A percentile compares a stretch with the other conserved stretches of the same genome.
Evolutionary conservation across 2,888 invertebrate genomes (phyloP).

Genomic region (Noctua comes): DNA sequence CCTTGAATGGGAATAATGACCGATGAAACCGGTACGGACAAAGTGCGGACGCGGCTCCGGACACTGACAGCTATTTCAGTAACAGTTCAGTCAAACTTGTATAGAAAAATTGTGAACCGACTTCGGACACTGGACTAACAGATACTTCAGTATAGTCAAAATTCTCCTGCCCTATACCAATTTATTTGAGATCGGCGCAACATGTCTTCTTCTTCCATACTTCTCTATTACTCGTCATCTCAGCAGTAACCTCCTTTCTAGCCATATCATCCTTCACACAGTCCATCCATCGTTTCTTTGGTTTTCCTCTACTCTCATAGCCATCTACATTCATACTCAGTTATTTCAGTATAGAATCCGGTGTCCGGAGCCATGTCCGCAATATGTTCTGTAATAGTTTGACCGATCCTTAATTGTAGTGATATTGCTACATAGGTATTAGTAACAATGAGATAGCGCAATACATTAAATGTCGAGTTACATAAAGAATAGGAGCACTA

Average conservation of each 20-base stretch:
- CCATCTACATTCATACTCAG: too few species aligned
- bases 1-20: constrained; percentile 1
- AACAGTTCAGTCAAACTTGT: not conserved
- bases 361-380: not conserved
- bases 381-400: not conserved
- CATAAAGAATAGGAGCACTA: constrained; percentile 21
- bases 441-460: constrained; percentile 29
- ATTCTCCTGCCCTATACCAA: too few species aligned
- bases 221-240: too few species aligned
- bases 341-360: not conserved
- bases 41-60: not conserved
- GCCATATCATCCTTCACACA: too few species aligned
- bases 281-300: too few species aligned
- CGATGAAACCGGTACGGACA: not conserved
- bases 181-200: too few species aligned
- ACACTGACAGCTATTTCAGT: not conserved
- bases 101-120: not conserved
- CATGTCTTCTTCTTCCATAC: too few species aligned
- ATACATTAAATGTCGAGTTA: constrained; percentile 36
- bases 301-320: too few species aligned
- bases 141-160: not conserved
- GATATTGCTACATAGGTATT: constrained; percentile 17
- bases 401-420: not conserved
- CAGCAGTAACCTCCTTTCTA: too few species aligned
- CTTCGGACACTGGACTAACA: not conserved